Evolutionary conservation across 2,888 invertebrate genomes (phyloP).

Genomic region (Cheilosia grossa): DNA sequence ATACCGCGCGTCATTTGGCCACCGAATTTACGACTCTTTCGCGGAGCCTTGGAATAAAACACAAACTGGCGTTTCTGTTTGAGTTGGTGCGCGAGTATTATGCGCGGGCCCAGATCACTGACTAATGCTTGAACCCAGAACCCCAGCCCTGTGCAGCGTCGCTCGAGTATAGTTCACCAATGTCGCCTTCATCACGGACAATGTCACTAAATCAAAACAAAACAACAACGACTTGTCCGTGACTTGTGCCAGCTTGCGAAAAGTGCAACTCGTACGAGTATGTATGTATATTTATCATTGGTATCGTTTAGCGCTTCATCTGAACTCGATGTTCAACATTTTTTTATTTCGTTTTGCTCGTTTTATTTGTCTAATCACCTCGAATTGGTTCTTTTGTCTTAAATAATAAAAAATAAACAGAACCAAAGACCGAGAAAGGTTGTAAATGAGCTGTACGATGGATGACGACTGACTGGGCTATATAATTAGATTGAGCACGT

Average conservation of each 20-base stretch:
- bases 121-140: constrained; percentile 68
- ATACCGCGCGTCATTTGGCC: constrained; percentile 69
- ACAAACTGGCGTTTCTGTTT: background rate
- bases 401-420: constrained; percentile 1
- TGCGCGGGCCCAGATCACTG: constrained; percentile 67
- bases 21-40: constrained; percentile 71
- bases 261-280: constrained; percentile 75
- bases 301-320: constrained; percentile 66
- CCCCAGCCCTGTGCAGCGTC: constrained; percentile 56
- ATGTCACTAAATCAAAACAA: constrained; percentile 78
- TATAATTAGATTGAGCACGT: constrained; percentile 45
- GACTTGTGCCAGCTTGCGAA: constrained; percentile 82
- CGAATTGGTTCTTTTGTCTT: constrained; percentile 70
- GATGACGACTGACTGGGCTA: background rate
- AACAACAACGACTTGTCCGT: constrained; percentile 78
- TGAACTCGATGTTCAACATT: constrained; percentile 57
- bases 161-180: constrained; percentile 76
- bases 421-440: constrained; percentile 32
- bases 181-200: constrained; percentile 81
- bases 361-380: constrained; percentile 62
- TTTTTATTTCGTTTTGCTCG: constrained; percentile 25
- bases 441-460: constrained; percentile 33
- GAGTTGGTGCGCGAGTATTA: constrained; percentile 45
- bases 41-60: constrained; percentile 11
- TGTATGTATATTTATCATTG: constrained; percentile 48